A percentile compares a stretch with the other conserved stretches of the same genome.
Conservation (phyloP, 2,113 vertebrate species). For the Marmota monax region DNA sequence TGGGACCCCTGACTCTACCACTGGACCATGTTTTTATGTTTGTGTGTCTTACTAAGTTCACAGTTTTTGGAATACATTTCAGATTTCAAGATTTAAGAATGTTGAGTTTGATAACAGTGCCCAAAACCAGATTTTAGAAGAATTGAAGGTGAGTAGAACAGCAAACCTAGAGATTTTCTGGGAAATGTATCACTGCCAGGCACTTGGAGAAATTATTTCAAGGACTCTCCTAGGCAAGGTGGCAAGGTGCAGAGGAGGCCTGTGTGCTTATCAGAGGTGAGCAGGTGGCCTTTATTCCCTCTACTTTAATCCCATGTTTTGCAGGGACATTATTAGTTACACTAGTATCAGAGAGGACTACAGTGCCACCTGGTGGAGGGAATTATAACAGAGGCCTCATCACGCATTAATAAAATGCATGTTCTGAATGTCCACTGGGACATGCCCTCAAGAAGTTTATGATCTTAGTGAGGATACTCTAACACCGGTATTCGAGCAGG, state of each 20-base stretch:
- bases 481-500: neutral
- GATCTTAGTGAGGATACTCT: neutral
- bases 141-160: conserved; percentile 64
- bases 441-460: neutral
- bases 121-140: conserved; percentile 39
- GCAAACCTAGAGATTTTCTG: conserved; percentile 11
- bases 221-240: neutral
- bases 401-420: neutral
- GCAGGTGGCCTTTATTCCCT: neutral
- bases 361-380: neutral
- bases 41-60: neutral
- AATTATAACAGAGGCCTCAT: neutral
- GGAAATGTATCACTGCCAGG: neutral
- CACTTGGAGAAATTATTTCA: neutral
- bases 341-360: neutral
- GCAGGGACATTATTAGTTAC: neutral
- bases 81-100: conserved; percentile 64
- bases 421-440: neutral
- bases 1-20: neutral
- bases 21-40: neutral
- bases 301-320: neutral
- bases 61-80: conserved; percentile 55
- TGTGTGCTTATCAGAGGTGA: neutral
- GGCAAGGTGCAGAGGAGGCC: too few relatives aligned
- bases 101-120: neutral